Evolutionary conservation across 2,113 vertebrate genomes (phyloP).

Genomic region (Engraulis encrasicolus): DNA sequence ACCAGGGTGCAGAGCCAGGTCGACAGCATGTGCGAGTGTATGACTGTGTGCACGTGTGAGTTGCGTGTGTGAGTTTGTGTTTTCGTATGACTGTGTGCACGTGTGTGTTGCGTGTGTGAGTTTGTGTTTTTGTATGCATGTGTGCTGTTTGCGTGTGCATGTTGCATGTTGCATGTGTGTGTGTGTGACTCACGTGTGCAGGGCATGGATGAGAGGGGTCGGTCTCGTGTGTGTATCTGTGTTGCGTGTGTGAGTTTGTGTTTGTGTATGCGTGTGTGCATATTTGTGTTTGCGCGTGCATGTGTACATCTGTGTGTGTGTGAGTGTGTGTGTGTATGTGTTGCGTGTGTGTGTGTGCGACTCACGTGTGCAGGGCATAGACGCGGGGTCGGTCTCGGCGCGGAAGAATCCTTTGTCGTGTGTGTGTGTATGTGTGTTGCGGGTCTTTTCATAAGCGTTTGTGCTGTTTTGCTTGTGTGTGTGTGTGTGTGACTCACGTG

Average conservation of each 20-base stretch:
- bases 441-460: too few relatives aligned
- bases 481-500: conserved; percentile 76
- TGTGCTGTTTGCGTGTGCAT: background rate
- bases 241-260: too few relatives aligned
- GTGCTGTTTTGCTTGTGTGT: background rate
- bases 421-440: conserved; percentile 16
- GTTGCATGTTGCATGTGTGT: background rate
- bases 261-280: background rate
- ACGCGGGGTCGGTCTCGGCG: conserved; percentile 82
- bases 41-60: conserved; percentile 90
- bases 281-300: background rate
- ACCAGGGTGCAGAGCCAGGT: too few relatives aligned
- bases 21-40: too few relatives aligned
- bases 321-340: conserved; percentile 10
- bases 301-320: conserved; percentile 18
- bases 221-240: too few relatives aligned
- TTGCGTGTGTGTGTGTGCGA: conserved; percentile 36
- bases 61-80: conserved; percentile 79
- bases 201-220: too few relatives aligned
- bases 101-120: too few relatives aligned
- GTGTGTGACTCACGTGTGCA: too few relatives aligned
- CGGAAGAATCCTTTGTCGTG: conserved; percentile 83
- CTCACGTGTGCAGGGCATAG: conserved; percentile 91
- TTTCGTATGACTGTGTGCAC: too few relatives aligned
- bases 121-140: too few relatives aligned